A percentile compares a stretch with the other conserved stretches of the same genome.
These are phyloP conservation scores for human DNA, from an alignment of 2,113 vertebrate genomes.

Conservation along the genomic window GRCh38 chr3:96348501-96349000, in stretches of 20 bases:
- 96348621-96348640: not conserved
- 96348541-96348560: not conserved
- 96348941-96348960: not conserved
- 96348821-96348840: not conserved
- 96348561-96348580: not conserved
- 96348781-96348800: not conserved
- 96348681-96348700: not conserved
- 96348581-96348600: not conserved
- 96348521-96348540: not conserved
- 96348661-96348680: not conserved
- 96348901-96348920: not conserved
- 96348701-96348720: not conserved
- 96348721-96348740: not conserved
- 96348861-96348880: not conserved
- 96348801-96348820: not conserved
- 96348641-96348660: not conserved
- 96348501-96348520: not conserved
- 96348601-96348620: not conserved
- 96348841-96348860: not conserved
- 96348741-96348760: not conserved
- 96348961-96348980: not conserved
- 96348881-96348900: not conserved
- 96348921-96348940: not conserved
- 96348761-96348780: not conserved
- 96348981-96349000: not conserved